These are phyloP conservation scores for Amphimedon queenslandica DNA, from an alignment of 37 sponge, comb jelly and placozoan species.

Conservation along the genomic window DNA sequence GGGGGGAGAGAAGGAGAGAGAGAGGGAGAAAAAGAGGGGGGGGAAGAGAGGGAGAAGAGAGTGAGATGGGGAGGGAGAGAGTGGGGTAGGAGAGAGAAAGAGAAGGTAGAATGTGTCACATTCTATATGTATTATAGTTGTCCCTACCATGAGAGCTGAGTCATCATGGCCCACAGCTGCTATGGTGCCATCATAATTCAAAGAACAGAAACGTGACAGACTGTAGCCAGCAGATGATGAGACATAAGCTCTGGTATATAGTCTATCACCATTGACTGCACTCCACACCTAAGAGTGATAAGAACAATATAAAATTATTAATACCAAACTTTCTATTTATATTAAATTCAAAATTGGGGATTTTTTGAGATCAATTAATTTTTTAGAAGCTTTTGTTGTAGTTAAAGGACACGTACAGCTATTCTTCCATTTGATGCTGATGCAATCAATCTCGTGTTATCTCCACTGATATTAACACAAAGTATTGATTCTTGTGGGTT, in stretches of 20 bases:
- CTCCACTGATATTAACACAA: constrained; percentile 49
- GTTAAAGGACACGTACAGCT: constrained; percentile 7
- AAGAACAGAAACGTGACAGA: constrained; percentile 55
- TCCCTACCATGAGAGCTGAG: constrained; percentile 60
- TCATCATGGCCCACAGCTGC: constrained; percentile 71
- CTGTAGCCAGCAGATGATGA: not conserved
- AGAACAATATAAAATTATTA: not conserved
- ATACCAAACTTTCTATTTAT: too few species aligned
- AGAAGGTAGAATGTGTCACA: too few species aligned
- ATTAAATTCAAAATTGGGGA: too few species aligned
- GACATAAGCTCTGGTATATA: not conserved
- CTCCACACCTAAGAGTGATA: constrained; percentile 38
- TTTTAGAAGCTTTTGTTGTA: too few species aligned
- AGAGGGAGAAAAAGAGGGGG: too few species aligned
- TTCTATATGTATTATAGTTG: too few species aligned
- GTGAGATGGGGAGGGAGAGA: too few species aligned
- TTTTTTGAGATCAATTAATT: too few species aligned
- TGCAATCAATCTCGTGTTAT: constrained; percentile 47
- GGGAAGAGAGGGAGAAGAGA: too few species aligned
- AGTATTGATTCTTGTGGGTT: constrained; percentile 18
- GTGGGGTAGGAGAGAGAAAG: too few species aligned
- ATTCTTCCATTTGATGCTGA: constrained; percentile 42
- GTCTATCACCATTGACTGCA: not conserved
- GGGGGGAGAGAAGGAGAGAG: too few species aligned
- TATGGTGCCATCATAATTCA: constrained; percentile 34